Evolutionary conservation across 2,888 invertebrate genomes (phyloP).

Genomic region (Xanthia icteritia): DNA sequence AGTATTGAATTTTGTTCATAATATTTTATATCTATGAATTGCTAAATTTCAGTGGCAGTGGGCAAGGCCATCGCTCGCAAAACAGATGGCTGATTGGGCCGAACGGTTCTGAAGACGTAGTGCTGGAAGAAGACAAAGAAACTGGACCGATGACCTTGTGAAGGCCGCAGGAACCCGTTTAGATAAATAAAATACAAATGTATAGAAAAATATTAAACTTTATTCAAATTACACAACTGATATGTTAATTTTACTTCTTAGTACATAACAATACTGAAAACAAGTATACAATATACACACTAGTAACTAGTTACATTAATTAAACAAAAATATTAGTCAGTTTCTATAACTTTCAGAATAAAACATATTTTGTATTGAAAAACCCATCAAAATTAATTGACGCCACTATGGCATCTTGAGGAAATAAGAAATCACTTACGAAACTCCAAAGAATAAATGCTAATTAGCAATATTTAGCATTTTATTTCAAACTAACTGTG

Average conservation of each 20-base stretch:
- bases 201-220: slow-evolving; percentile 79
- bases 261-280: slow-evolving; percentile 61
- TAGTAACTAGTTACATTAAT: slow-evolving; percentile 18
- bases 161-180: no score
- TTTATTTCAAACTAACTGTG: neutral
- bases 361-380: neutral
- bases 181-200: slow-evolving; percentile 58
- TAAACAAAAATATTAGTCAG: neutral
- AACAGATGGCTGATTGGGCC: no score
- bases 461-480: slow-evolving; percentile 3
- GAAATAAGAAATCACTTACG: neutral
- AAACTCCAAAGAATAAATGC: neutral
- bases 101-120: no score
- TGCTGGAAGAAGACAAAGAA: no score
- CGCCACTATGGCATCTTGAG: no score
- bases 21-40: neutral
- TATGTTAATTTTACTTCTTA: slow-evolving; percentile 72
- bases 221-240: slow-evolving; percentile 73
- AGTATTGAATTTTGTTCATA: neutral
- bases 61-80: no score
- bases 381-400: neutral
- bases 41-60: no score
- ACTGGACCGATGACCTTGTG: no score
- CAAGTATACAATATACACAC: slow-evolving; percentile 20
- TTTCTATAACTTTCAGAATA: neutral